Conservation (phyloP, 2,113 vertebrate genomes). For the Lagopus leucura region DNA sequence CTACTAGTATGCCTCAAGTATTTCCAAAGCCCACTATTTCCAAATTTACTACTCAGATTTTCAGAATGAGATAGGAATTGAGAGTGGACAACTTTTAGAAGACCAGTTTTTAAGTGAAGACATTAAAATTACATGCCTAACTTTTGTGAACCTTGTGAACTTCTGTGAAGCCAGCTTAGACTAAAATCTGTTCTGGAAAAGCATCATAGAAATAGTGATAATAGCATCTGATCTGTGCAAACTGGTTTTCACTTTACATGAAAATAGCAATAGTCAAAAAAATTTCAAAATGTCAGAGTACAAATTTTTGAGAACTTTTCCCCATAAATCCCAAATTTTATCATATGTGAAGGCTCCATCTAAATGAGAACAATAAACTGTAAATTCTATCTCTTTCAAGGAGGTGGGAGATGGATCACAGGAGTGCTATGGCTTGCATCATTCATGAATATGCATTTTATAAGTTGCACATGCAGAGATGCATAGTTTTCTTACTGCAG, state of each 20-base stretch:
- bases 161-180: background rate
- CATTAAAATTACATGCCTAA: background rate
- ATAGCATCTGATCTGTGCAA: background rate
- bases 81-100: background rate
- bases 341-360: background rate
- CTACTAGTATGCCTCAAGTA: background rate
- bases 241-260: background rate
- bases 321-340: constrained; percentile 1
- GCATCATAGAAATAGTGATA: background rate
- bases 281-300: background rate
- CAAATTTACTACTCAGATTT: background rate
- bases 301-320: constrained; percentile 48
- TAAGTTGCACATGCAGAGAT: background rate
- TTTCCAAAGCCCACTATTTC: background rate
- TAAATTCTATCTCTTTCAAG: background rate
- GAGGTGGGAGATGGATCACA: background rate
- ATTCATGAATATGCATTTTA: background rate
- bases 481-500: background rate
- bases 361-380: constrained; percentile 33
- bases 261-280: background rate
- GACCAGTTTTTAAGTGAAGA: background rate
- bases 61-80: background rate
- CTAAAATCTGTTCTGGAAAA: constrained; percentile 12
- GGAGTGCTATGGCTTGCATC: background rate
- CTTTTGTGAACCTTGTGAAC: background rate